Evolutionary conservation across 2,888 invertebrate species (phyloP).

Genomic region (Drosophila ochracea): DNA sequence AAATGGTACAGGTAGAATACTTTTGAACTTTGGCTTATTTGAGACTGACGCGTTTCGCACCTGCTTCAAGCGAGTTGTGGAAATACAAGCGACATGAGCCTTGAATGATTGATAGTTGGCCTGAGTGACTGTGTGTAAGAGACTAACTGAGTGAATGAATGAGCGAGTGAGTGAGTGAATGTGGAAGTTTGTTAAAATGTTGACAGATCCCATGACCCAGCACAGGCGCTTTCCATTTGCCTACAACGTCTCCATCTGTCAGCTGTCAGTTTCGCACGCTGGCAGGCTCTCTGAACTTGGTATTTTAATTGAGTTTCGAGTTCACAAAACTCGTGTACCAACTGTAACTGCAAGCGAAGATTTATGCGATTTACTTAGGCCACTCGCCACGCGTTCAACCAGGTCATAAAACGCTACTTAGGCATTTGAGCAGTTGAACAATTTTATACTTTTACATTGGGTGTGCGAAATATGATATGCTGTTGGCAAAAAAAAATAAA

Average conservation of each 20-base stretch:
- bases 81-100: slow-evolving; percentile 14
- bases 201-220: slow-evolving; percentile 62
- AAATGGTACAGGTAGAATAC: slow-evolving; percentile 14
- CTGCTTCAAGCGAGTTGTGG: slow-evolving; percentile 45
- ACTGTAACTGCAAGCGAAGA: slow-evolving; percentile 36
- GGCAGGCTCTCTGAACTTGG: slow-evolving; percentile 72
- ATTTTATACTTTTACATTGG: neutral
- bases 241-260: slow-evolving; percentile 64
- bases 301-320: slow-evolving; percentile 77
- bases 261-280: slow-evolving; percentile 68
- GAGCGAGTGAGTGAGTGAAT: slow-evolving; percentile 18
- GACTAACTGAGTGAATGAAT: slow-evolving; percentile 4
- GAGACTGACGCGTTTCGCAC: slow-evolving; percentile 68
- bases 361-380: slow-evolving; percentile 49
- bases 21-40: slow-evolving; percentile 49
- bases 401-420: slow-evolving; percentile 29
- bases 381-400: slow-evolving; percentile 31
- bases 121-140: slow-evolving; percentile 13
- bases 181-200: slow-evolving; percentile 39
- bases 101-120: slow-evolving; percentile 68
- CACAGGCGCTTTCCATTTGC: slow-evolving; percentile 32
- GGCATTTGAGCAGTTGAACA: slow-evolving; percentile 3
- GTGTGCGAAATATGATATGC: neutral
- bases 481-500: neutral
- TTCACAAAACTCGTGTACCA: slow-evolving; percentile 36